These are phyloP conservation scores for Hydrophis major DNA, from an alignment of 2,797 vertebrate species.

Conservation along the genomic window DNA sequence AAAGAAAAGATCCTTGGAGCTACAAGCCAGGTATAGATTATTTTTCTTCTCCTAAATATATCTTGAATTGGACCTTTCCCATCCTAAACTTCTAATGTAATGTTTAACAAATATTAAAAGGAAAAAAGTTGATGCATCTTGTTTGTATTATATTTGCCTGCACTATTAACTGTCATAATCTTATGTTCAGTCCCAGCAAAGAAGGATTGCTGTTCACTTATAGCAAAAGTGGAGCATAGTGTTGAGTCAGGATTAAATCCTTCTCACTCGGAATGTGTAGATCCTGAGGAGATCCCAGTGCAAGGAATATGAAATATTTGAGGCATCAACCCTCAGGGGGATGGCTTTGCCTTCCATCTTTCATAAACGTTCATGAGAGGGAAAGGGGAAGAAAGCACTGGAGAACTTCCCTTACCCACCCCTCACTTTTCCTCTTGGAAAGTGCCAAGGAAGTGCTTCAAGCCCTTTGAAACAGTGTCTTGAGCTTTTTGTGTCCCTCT, in stretches of 20 bases:
- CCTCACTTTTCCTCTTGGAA: not conserved
- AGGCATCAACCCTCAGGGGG: not conserved
- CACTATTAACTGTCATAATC: not conserved
- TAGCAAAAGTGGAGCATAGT: not conserved
- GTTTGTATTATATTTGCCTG: not conserved
- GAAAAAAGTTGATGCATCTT: not conserved
- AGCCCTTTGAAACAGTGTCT: not conserved
- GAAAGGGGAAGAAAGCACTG: not conserved
- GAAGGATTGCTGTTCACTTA: not conserved
- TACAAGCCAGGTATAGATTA: conserved; percentile 86
- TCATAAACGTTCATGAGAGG: not conserved
- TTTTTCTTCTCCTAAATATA: conserved; percentile 4
- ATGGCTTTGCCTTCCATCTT: not conserved
- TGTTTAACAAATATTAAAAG: not conserved
- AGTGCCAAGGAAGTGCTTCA: not conserved
- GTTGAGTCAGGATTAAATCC: not conserved
- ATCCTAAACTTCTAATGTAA: not conserved
- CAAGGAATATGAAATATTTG: not conserved
- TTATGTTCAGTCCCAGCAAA: not conserved
- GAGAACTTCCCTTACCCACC: not conserved
- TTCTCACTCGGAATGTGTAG: not conserved
- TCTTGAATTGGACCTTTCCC: not conserved
- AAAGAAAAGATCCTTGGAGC: conserved; percentile 88
- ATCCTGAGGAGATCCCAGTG: not conserved
- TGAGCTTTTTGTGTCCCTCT: not conserved